Conservation (phyloP, 2,888 invertebrate species). For the Lordiphosa fenestrarum region DNA sequence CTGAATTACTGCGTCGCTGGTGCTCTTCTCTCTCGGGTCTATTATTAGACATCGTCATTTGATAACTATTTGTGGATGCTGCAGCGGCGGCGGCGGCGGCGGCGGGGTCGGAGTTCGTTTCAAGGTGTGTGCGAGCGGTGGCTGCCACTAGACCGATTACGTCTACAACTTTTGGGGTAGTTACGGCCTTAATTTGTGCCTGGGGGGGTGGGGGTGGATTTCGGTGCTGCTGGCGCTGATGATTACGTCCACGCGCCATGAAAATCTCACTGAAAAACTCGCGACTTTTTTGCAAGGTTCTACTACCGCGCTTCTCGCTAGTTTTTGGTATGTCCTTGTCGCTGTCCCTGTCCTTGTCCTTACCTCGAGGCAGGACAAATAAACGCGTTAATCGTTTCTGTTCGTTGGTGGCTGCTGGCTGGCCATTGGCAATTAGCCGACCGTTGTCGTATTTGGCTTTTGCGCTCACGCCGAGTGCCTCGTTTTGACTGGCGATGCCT, state of each 20-base stretch:
- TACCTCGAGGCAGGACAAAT: conserved; percentile 47
- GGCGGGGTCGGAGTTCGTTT: conserved; percentile 77
- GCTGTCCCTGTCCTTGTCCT: conserved; percentile 4
- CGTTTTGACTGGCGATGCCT: conserved; percentile 70
- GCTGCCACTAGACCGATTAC: conserved; percentile 55
- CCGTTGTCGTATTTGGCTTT: conserved; percentile 43
- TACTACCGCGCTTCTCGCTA: conserved; percentile 22
- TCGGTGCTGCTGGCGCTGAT: conserved; percentile 70
- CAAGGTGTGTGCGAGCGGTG: conserved; percentile 68
- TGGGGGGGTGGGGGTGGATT: conserved; percentile 33
- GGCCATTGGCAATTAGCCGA: conserved; percentile 58
- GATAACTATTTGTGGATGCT: conserved; percentile 76
- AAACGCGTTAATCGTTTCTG: conserved; percentile 67
- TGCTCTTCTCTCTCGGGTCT: conserved; percentile 55
- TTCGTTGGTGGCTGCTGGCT: conserved; percentile 32
- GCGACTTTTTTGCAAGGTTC: conserved; percentile 74
- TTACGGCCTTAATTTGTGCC: conserved; percentile 24
- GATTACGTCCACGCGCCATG: conserved; percentile 80
- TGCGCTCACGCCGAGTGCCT: conserved; percentile 66
- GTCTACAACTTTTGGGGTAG: conserved; percentile 26
- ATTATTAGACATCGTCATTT: conserved; percentile 79
- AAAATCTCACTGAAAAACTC: conserved; percentile 77
- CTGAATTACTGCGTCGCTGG: conserved; percentile 49
- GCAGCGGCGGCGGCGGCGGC: conserved; percentile 58
- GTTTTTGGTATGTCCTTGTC: conserved; percentile 1